These are phyloP conservation scores for Littorina saxatilis DNA, from an alignment of 1,140 invertebrate species.

Conservation along the genomic window DNA sequence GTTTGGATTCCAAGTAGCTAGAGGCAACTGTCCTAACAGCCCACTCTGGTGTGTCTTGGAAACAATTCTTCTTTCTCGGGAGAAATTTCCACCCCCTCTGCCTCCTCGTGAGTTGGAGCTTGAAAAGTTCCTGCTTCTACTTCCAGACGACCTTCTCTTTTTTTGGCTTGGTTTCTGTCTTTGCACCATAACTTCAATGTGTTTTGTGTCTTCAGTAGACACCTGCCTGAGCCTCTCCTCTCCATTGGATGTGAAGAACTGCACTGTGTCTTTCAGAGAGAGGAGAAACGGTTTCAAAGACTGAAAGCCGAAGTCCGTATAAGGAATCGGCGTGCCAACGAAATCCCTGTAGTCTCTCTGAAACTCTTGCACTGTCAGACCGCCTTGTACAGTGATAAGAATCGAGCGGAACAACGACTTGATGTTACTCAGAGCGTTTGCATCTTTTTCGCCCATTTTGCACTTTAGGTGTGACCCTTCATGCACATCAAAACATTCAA, in stretches of 20 bases:
- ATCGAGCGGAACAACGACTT: constrained; percentile 63
- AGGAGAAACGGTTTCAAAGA: constrained; percentile 59
- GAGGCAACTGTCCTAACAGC: no score
- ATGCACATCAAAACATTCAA: no score
- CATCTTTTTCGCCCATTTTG: not conserved
- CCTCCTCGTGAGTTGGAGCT: not conserved
- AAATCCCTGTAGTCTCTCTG: constrained; percentile 60
- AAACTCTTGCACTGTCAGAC: constrained; percentile 59
- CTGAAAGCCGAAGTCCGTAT: constrained; percentile 58
- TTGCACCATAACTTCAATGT: constrained; percentile 66
- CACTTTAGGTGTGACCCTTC: no score
- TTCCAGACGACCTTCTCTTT: constrained; percentile 40
- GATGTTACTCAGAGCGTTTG: constrained; percentile 51
- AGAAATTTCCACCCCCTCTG: constrained; percentile 27
- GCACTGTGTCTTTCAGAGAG: constrained; percentile 63
- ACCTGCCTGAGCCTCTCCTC: constrained; percentile 57
- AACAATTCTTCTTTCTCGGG: no score
- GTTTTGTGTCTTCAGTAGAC: constrained; percentile 59
- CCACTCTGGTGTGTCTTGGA: no score
- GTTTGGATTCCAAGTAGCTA: no score
- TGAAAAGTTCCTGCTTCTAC: constrained; percentile 11
- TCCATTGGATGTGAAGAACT: constrained; percentile 39
- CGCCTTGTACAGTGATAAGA: constrained; percentile 61
- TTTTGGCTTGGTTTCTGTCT: constrained; percentile 61
- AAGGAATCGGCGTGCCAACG: constrained; percentile 57